These are phyloP conservation scores for Ophiodon elongatus DNA, from an alignment of 2,113 vertebrate species.

Conservation along the genomic window DNA sequence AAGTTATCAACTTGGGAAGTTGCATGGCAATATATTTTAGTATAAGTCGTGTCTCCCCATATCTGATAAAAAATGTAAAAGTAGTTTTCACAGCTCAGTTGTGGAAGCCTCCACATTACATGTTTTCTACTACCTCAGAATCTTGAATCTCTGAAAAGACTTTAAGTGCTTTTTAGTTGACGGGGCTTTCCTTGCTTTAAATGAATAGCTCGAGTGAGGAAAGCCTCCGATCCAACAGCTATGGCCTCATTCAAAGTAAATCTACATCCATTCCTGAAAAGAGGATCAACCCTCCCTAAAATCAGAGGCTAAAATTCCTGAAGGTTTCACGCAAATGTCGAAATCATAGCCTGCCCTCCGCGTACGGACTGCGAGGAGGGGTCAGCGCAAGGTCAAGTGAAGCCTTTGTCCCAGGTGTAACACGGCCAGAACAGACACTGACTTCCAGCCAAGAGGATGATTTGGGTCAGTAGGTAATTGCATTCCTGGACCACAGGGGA, in stretches of 20 bases:
- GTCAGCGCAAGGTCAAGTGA: constrained; percentile 48
- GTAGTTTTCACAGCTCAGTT: not conserved
- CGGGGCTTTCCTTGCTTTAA: not conserved
- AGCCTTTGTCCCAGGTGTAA: constrained; percentile 60
- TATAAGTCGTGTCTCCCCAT: not conserved
- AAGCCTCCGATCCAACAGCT: not conserved
- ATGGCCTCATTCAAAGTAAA: constrained; percentile 2
- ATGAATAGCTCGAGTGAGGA: not conserved
- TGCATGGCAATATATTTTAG: not conserved
- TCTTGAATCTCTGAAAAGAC: not conserved
- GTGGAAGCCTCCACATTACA: not conserved
- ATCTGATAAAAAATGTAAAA: not conserved
- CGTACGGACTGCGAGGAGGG: constrained; percentile 2
- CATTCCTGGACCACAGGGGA: constrained; percentile 77
- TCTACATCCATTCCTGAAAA: constrained; percentile 30
- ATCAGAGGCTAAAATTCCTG: not conserved
- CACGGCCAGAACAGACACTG: constrained; percentile 50
- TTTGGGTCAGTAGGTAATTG: constrained; percentile 85
- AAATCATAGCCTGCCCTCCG: not conserved
- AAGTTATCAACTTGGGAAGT: not conserved
- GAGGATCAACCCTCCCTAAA: not conserved
- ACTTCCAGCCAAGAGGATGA: constrained; percentile 75
- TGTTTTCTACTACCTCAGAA: not conserved
- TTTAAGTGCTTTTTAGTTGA: not conserved
- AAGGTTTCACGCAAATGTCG: constrained; percentile 8